Percentiles rank a stretch among this genome's conserved stretches.
Evolutionary conservation across 2,888 invertebrate genomes (phyloP).

Genomic region (Serripes groenlandicus): DNA sequence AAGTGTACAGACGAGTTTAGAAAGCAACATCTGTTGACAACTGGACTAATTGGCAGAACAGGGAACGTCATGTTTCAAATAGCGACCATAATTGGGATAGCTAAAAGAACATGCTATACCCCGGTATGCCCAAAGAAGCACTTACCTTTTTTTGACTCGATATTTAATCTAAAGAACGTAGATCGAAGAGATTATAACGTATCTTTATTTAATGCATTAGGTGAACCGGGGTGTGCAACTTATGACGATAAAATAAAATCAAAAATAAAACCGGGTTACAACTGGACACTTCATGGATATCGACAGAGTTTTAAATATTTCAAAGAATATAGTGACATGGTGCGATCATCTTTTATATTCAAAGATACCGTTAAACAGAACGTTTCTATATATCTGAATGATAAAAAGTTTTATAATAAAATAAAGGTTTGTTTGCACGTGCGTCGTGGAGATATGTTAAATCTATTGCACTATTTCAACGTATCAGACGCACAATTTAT

Average conservation of each 20-base stretch:
- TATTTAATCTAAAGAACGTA: background rate
- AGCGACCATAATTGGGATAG: background rate
- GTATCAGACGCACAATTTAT: conserved; percentile 39
- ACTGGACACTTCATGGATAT: conserved; percentile 1
- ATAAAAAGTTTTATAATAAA: background rate
- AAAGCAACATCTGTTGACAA: background rate
- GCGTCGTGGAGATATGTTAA: background rate
- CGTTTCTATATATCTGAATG: background rate
- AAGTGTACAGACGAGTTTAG: background rate
- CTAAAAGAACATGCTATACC: background rate
- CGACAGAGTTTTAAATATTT: background rate
- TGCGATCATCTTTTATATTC: background rate
- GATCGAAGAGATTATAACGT: background rate
- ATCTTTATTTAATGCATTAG: background rate
- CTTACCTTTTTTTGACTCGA: background rate
- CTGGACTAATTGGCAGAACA: background rate
- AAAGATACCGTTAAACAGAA: background rate
- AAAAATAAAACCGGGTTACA: background rate
- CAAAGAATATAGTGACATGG: background rate
- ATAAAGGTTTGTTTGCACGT: background rate
- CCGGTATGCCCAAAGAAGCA: background rate
- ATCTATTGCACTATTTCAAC: background rate
- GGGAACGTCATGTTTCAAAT: conserved; percentile 5
- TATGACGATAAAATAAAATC: background rate
- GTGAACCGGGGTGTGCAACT: background rate